These are phyloP conservation scores for Cheilinus undulatus DNA, from an alignment of 2,113 vertebrate genomes.

Conservation along the genomic window DNA sequence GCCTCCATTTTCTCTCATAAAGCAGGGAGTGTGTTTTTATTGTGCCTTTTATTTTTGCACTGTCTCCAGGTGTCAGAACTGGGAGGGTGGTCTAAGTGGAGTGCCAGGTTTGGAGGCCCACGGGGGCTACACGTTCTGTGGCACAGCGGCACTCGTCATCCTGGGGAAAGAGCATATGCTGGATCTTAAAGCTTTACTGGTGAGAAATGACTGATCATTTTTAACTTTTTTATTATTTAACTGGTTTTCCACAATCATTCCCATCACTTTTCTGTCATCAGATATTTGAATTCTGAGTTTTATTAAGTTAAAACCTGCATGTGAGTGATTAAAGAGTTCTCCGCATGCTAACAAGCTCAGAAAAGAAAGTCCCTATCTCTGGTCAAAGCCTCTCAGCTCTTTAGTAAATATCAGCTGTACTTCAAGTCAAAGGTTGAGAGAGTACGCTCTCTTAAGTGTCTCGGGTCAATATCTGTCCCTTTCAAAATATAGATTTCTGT, in stretches of 20 bases:
- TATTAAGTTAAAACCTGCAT: constrained; percentile 30
- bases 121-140: constrained; percentile 96
- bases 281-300: constrained; percentile 7
- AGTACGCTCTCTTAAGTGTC: not conserved
- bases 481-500: not conserved
- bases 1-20: not conserved
- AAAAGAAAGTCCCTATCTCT: no score
- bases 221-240: no score
- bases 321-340: not conserved
- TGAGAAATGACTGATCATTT: constrained; percentile 77
- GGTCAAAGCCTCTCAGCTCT: not conserved
- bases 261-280: not conserved
- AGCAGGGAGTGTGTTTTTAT: accelerated
- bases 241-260: no score
- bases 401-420: not conserved
- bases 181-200: constrained; percentile 92
- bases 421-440: constrained; percentile 6
- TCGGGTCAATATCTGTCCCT: not conserved
- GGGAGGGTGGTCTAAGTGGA: constrained; percentile 96
- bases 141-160: constrained; percentile 92
- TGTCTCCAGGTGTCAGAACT: constrained; percentile 93
- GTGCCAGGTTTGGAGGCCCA: constrained; percentile 96
- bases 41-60: not conserved
- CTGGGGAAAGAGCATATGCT: constrained; percentile 92
- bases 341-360: not conserved